Evolutionary conservation across 2,888 invertebrate species (phyloP).

Genomic region (Tyria jacobaeae): DNA sequence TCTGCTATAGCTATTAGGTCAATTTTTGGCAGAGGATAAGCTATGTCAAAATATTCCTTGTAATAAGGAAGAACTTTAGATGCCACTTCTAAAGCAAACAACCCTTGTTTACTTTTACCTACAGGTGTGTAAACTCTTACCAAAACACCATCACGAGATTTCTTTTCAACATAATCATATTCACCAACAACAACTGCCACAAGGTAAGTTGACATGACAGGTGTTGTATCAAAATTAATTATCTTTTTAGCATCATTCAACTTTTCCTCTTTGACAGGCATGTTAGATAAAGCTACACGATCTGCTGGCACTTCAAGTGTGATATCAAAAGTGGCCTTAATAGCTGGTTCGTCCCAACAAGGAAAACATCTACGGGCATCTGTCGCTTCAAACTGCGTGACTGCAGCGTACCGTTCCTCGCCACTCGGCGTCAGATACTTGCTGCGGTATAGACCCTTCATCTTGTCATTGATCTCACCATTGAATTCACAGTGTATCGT

Average conservation of each 20-base stretch:
- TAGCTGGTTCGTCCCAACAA: constrained; percentile 99
- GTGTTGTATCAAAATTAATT: constrained; percentile 93
- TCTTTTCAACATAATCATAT: constrained; percentile 96
- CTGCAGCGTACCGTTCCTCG: constrained; percentile 93
- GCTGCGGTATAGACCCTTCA: constrained; percentile 98
- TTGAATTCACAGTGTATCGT: constrained; percentile 90
- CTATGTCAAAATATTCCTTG: constrained; percentile 97
- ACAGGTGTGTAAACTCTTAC: constrained; percentile 95
- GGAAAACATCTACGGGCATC: constrained; percentile 98
- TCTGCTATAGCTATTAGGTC: constrained; percentile 98
- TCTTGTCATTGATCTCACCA: constrained; percentile 96
- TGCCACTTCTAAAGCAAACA: constrained; percentile 97
- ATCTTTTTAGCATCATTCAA: constrained; percentile 80
- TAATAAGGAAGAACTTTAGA: constrained; percentile 97
- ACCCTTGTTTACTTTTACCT: constrained; percentile 96
- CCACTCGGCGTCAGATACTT: constrained; percentile 92
- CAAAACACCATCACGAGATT: constrained; percentile 92
- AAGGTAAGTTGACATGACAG: constrained; percentile 98
- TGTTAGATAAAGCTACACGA: constrained; percentile 96
- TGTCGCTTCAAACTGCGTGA: constrained; percentile 96
- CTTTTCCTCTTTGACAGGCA: constrained; percentile 89
- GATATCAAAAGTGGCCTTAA: constrained; percentile 98
- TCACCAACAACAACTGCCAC: constrained; percentile 98
- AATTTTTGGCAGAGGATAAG: constrained; percentile 98
- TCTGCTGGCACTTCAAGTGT: constrained; percentile 93